These are phyloP conservation scores for Pseudachorutes palmiensis DNA, from an alignment of 1,140 invertebrate genomes.

Conservation along the genomic window DNA sequence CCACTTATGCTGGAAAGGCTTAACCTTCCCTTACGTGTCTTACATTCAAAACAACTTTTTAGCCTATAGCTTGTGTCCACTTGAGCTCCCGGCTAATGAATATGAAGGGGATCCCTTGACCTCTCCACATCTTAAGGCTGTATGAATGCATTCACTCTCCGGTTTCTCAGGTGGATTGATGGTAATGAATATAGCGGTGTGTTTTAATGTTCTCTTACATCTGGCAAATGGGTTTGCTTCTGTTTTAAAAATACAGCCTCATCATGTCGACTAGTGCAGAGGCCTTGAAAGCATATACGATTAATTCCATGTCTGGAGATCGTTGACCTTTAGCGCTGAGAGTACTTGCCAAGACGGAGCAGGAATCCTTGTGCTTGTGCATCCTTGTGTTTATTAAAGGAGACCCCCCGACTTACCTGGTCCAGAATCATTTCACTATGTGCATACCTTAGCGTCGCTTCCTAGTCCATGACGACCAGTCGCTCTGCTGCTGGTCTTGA, in stretches of 20 bases:
- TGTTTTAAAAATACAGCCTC: too few species aligned
- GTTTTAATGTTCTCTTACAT: too few species aligned
- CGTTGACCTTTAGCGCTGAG: not conserved
- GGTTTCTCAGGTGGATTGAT: too few species aligned
- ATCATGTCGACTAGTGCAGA: too few species aligned
- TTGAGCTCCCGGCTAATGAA: not conserved
- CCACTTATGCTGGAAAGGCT: not conserved
- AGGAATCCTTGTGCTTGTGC: too few species aligned
- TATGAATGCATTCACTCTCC: too few species aligned
- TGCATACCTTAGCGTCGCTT: not conserved
- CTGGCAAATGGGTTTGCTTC: too few species aligned
- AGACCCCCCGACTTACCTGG: not conserved
- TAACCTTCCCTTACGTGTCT: slow-evolving; percentile 2
- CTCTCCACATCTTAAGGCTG: too few species aligned
- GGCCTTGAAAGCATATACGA: not conserved
- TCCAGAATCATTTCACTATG: not conserved
- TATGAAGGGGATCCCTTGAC: not conserved
- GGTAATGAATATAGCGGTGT: too few species aligned
- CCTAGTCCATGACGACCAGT: too few species aligned
- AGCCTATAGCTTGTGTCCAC: not conserved
- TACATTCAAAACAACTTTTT: not conserved
- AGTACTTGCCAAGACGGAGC: too few species aligned
- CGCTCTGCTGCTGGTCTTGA: not conserved
- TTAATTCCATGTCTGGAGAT: not conserved
- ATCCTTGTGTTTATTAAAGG: not conserved